Percentiles rank a stretch among this genome's conserved stretches.
These are phyloP conservation scores for Spondyliosoma cantharus DNA, from an alignment of 2,797 vertebrate genomes.

Conservation along the genomic window DNA sequence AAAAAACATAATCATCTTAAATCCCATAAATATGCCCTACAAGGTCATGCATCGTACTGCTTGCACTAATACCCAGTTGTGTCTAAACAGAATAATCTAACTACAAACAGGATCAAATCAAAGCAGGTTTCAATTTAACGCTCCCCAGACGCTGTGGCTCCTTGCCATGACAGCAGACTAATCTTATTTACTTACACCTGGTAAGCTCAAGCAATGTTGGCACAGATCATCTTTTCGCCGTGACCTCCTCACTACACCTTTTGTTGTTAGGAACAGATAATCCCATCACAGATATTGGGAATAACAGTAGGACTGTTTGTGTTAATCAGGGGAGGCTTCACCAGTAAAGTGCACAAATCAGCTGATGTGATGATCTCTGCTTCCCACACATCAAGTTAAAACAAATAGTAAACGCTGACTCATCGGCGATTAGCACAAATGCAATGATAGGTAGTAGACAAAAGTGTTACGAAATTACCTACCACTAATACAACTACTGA, in stretches of 20 bases:
- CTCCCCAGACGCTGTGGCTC: constrained; percentile 9
- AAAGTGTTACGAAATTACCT: not conserved
- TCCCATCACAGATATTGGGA: constrained; percentile 28
- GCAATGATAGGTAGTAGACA: not conserved
- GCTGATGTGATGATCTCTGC: constrained; percentile 2
- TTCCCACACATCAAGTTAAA: not conserved
- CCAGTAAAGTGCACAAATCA: not conserved
- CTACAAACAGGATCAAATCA: constrained; percentile 7
- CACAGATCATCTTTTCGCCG: not conserved
- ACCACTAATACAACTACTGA: not conserved
- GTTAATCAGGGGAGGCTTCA: constrained; percentile 2
- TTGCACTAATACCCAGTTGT: not conserved
- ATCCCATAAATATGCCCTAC: not conserved
- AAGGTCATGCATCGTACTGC: not conserved
- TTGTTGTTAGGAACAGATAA: constrained; percentile 37
- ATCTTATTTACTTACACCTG: constrained; percentile 46
- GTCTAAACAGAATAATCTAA: constrained; percentile 10
- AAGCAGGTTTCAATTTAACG: constrained; percentile 22
- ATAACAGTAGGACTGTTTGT: constrained; percentile 3
- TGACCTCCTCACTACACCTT: constrained; percentile 14
- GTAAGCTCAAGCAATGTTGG: constrained; percentile 13
- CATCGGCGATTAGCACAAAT: not conserved
- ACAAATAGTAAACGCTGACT: not conserved
- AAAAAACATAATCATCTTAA: constrained; percentile 1
- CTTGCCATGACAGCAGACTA: constrained; percentile 33